Percentiles rank a stretch among this genome's conserved stretches.
phyloP scores from a whole-genome alignment of 23 tunicate genomes.

The Trididemnum miniatum region DNA sequence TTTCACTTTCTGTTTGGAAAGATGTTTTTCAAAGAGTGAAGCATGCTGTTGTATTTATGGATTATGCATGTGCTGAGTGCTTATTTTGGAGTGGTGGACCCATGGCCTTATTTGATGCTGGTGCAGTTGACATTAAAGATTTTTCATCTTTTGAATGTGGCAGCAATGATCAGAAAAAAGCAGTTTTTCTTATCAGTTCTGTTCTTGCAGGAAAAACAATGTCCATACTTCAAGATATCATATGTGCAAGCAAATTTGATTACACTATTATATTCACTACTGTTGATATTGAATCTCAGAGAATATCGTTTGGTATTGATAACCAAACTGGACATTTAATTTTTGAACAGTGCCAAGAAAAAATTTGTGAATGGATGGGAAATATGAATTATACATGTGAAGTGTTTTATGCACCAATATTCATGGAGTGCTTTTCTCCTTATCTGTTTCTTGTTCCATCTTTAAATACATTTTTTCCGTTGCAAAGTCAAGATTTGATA shows the following conservation, averaged over 20 bases:
- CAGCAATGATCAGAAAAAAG: constrained; percentile 37
- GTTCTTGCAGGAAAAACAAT: constrained; percentile 29
- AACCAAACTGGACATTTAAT: neutral
- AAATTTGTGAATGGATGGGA: constrained; percentile 53
- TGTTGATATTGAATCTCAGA: constrained; percentile 30
- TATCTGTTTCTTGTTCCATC: constrained; percentile 44
- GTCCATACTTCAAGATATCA: constrained; percentile 40
- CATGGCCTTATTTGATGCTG: constrained; percentile 32
- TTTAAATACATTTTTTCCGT: constrained; percentile 41
- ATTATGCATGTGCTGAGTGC: constrained; percentile 62
- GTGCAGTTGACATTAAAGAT: constrained; percentile 62
- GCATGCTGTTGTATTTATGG: constrained; percentile 64
- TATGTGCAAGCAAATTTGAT: constrained; percentile 53
- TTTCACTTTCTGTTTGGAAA: constrained; percentile 17
- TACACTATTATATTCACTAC: constrained; percentile 48
- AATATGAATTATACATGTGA: constrained; percentile 36
- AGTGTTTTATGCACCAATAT: constrained; percentile 52
- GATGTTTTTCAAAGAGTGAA: constrained; percentile 38
- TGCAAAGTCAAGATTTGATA: constrained; percentile 34
- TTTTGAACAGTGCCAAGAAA: constrained; percentile 31
- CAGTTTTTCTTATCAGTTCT: constrained; percentile 56
- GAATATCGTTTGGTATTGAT: constrained; percentile 24
- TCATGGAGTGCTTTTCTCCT: constrained; percentile 32
- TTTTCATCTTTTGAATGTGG: constrained; percentile 77
- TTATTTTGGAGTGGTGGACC: constrained; percentile 77